A percentile compares a stretch with the other conserved stretches of the same genome.
Conservation (phyloP, 1,140 invertebrate species). For the Trichomalopsis sarcophagae region DNA sequence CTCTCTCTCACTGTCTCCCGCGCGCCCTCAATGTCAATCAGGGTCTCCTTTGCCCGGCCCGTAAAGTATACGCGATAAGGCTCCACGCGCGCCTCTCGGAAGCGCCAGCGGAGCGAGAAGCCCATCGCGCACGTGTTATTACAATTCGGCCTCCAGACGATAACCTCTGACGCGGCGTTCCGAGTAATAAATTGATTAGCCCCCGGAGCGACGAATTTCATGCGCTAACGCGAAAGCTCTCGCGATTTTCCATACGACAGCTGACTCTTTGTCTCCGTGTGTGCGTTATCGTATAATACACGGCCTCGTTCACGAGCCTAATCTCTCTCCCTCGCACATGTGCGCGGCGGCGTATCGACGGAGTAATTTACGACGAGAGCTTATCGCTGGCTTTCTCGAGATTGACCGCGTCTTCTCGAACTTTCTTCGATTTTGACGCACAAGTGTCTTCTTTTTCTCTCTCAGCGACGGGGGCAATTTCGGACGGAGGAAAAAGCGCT, state of each 20-base stretch:
- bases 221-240: constrained; percentile 38
- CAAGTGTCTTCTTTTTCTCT: not conserved
- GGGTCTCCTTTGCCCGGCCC: not conserved
- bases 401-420: constrained; percentile 7
- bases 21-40: not conserved
- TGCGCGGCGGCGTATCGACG: not conserved
- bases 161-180: constrained; percentile 2
- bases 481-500: constrained; percentile 54
- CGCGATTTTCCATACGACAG: not conserved
- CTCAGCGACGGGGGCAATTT: too few relatives aligned
- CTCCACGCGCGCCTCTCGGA: not conserved
- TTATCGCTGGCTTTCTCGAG: constrained; percentile 22
- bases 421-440: not conserved
- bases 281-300: not conserved
- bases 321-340: not conserved
- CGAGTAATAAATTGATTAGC: constrained; percentile 11
- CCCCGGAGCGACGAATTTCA: constrained; percentile 41
- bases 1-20: not conserved
- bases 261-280: too few relatives aligned
- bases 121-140: constrained; percentile 33
- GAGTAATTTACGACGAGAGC: constrained; percentile 24
- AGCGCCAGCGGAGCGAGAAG: not conserved
- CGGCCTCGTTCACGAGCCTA: constrained; percentile 21
- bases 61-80: not conserved
- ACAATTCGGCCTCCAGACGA: constrained; percentile 36